Base-by-base conservation (phyloP, 2,797 vertebrate genomes). In the Tauraco hartlaubi region DNA sequence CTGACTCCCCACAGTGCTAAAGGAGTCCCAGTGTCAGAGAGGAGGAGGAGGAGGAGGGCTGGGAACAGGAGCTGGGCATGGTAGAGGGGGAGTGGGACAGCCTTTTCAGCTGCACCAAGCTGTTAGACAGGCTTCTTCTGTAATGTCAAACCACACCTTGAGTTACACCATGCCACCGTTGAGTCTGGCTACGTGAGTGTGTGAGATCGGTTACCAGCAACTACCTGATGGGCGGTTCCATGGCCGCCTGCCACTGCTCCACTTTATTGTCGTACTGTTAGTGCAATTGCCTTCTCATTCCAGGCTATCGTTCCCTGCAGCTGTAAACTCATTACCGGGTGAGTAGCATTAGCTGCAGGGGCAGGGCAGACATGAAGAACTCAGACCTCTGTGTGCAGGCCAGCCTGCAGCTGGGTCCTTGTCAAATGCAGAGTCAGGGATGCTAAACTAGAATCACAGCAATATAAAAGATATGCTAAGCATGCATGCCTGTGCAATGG, bases 111-210 rank as follows among this genome's bases (percentile, higher is more conserved):
- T 55, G 20, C 52, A 28, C 9, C 0, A 1, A 63, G 95, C 44
- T 74, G 90, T 90, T 80, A 35, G 87, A 77, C 94, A 83, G 90
- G 90, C 82, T 90, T 49, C 2, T 8, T 8, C 85, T 41, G 66
- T 56, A 33, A 33, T 26, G 56, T 55, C 78, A 91, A 28, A 68
- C 86, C 94, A 91, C 95, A 64, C 95, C 85, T 94, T 39, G 75
- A 69, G 78, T 88, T 90, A n/a, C 89, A 56, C 22, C 44, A 46
- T 19, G 66, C 21, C 48, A 62, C 80, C 0, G 0, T 0, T 0
- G 75, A 59, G 67, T 18, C 2, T 5, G 74, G 74, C 0, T 15
- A 3, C 12, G 63, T 11, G 73, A 35, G 46, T 0, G n/a, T 9
- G 62, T 69, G 87, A 78, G 86, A 66, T 3, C 1, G 14, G 85